Evolutionary conservation across 2,888 invertebrate genomes (phyloP).

Genomic region (Melanostoma scalare): DNA sequence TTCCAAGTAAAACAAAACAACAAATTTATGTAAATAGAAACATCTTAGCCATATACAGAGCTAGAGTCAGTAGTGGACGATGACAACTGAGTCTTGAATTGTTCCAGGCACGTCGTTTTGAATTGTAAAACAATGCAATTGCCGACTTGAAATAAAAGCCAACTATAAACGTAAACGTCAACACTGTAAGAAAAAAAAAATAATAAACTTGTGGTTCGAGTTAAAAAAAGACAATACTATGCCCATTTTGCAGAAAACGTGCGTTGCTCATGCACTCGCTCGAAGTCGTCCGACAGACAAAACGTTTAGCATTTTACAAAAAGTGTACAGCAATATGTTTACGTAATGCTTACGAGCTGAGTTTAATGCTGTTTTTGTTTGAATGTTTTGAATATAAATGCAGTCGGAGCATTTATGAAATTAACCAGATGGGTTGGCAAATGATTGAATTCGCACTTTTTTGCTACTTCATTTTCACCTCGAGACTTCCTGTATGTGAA

Average conservation of each 20-base stretch:
- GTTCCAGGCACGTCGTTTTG: neutral
- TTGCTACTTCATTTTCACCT: too few relatives aligned
- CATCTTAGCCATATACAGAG: neutral
- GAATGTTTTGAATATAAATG: neutral
- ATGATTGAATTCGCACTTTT: neutral
- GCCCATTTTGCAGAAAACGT: conserved; percentile 44
- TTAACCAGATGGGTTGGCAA: neutral
- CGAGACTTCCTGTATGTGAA: too few relatives aligned
- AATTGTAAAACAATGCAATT: neutral
- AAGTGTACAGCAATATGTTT: neutral
- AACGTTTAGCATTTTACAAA: neutral
- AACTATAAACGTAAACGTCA: conserved; percentile 14
- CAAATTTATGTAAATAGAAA: too few relatives aligned
- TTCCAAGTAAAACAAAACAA: neutral
- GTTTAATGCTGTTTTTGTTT: neutral
- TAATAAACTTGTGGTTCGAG: neutral
- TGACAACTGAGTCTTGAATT: neutral
- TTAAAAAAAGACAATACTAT: conserved; percentile 1
- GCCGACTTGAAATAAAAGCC: neutral
- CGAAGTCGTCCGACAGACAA: neutral
- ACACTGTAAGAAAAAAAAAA: neutral
- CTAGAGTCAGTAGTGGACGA: neutral
- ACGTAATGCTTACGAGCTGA: neutral
- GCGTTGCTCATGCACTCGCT: conserved; percentile 34
- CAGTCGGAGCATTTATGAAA: neutral